A percentile compares a stretch with the other conserved stretches of the same genome.
Evolutionary conservation across 1,140 invertebrate species (phyloP).

Genomic region (Calosoma granatense): DNA sequence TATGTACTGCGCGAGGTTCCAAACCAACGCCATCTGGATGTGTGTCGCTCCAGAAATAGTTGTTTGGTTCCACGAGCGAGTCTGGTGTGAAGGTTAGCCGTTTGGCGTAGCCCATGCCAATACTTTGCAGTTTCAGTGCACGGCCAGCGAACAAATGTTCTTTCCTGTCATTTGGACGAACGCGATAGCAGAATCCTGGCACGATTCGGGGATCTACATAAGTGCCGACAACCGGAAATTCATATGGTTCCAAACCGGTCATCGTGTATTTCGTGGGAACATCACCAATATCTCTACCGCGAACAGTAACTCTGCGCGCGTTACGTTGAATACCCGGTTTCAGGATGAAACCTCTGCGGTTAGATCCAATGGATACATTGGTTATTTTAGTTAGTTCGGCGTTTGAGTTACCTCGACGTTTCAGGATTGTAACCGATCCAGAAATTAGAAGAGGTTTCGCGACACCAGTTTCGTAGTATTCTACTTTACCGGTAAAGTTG

Average conservation of each 20-base stretch:
- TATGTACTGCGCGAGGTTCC: slow-evolving; percentile 51
- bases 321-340: slow-evolving; percentile 50
- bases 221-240: slow-evolving; percentile 65
- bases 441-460: slow-evolving; percentile 45
- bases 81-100: slow-evolving; percentile 61
- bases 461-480: slow-evolving; percentile 52
- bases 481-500: slow-evolving; percentile 50
- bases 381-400: slow-evolving; percentile 42
- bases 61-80: slow-evolving; percentile 50
- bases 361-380: slow-evolving; percentile 46
- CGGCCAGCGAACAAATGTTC: slow-evolving; percentile 53
- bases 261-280: slow-evolving; percentile 57
- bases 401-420: slow-evolving; percentile 34
- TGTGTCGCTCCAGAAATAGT: slow-evolving; percentile 72
- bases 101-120: slow-evolving; percentile 69
- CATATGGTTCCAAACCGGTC: slow-evolving; percentile 54
- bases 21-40: slow-evolving; percentile 61
- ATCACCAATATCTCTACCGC: slow-evolving; percentile 47
- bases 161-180: slow-evolving; percentile 50
- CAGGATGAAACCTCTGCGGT: slow-evolving; percentile 47
- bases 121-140: slow-evolving; percentile 48
- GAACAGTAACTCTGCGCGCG: slow-evolving; percentile 47
- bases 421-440: slow-evolving; percentile 45
- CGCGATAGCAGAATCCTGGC: slow-evolving; percentile 62
- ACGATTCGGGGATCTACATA: slow-evolving; percentile 62